These are phyloP conservation scores for Lydus trimaculatus DNA, from an alignment of 2,888 invertebrate genomes.

Conservation along the genomic window DNA sequence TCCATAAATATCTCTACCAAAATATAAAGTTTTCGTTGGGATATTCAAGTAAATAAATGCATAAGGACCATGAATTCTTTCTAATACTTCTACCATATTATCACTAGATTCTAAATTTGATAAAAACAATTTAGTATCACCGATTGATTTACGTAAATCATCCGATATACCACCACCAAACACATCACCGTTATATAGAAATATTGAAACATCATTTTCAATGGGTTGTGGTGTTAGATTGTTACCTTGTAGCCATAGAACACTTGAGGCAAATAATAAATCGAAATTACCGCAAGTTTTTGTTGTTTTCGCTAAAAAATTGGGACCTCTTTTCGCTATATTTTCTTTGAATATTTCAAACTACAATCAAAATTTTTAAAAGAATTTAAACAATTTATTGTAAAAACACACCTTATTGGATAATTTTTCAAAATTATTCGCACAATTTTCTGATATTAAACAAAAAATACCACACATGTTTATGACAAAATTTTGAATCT, in stretches of 20 bases:
- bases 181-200: slow-evolving; percentile 92
- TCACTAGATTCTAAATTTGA: slow-evolving; percentile 53
- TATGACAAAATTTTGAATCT: no score
- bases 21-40: slow-evolving; percentile 69
- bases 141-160: slow-evolving; percentile 52
- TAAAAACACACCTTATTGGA: slow-evolving; percentile 10
- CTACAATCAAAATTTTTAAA: slow-evolving; percentile 40
- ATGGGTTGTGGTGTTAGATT: slow-evolving; percentile 72
- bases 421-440: slow-evolving; percentile 17
- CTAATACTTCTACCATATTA: slow-evolving; percentile 60
- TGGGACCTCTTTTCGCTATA: slow-evolving; percentile 68
- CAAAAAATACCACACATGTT: slow-evolving; percentile 53
- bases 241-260: slow-evolving; percentile 87
- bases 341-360: slow-evolving; percentile 44
- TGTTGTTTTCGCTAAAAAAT: slow-evolving; percentile 48
- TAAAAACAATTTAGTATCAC: slow-evolving; percentile 67
- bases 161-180: slow-evolving; percentile 63
- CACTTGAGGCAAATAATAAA: slow-evolving; percentile 62
- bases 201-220: slow-evolving; percentile 66
- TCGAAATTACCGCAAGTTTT: slow-evolving; percentile 30
- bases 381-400: neutral
- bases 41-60: slow-evolving; percentile 80
- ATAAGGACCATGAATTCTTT: slow-evolving; percentile 80
- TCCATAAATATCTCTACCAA: slow-evolving; percentile 86
- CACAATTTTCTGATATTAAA: slow-evolving; percentile 34